These are phyloP conservation scores for Colletes latitarsis DNA, from an alignment of 1,140 invertebrate species.

Conservation along the genomic window DNA sequence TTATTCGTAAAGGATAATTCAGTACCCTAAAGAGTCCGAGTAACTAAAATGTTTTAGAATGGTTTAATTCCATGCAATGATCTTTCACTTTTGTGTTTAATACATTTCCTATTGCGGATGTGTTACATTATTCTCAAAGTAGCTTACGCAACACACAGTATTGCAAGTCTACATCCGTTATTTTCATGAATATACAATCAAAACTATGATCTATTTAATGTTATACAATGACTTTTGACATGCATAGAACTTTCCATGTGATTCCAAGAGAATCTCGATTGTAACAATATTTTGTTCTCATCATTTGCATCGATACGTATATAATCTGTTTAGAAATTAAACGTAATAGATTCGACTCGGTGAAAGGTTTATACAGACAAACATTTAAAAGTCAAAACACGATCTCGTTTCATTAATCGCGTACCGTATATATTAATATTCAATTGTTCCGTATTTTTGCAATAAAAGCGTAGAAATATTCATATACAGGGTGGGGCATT, in stretches of 20 bases:
- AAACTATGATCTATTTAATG: neutral
- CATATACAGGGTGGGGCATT: no score
- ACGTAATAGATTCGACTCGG: no score
- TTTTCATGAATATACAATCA: neutral
- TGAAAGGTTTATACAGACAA: no score
- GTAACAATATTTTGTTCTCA: neutral
- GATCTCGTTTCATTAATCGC: no score
- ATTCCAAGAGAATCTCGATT: neutral
- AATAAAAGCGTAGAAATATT: no score
- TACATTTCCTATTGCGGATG: neutral
- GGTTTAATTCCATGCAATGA: neutral
- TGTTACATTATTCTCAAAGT: neutral
- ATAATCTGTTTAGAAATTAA: no score
- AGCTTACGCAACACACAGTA: neutral
- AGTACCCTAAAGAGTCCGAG: no score
- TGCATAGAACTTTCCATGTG: neutral
- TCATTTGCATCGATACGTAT: neutral
- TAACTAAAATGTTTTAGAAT: neutral
- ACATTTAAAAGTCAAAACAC: no score
- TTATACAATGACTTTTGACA: constrained; percentile 2
- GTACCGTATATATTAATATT: no score
- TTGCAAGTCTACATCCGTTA: neutral
- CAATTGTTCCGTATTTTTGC: no score
- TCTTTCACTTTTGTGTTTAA: neutral
- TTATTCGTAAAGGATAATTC: no score